These are phyloP conservation scores for Tachuris rubrigastra DNA, from an alignment of 2,113 vertebrate species.

Conservation along the genomic window DNA sequence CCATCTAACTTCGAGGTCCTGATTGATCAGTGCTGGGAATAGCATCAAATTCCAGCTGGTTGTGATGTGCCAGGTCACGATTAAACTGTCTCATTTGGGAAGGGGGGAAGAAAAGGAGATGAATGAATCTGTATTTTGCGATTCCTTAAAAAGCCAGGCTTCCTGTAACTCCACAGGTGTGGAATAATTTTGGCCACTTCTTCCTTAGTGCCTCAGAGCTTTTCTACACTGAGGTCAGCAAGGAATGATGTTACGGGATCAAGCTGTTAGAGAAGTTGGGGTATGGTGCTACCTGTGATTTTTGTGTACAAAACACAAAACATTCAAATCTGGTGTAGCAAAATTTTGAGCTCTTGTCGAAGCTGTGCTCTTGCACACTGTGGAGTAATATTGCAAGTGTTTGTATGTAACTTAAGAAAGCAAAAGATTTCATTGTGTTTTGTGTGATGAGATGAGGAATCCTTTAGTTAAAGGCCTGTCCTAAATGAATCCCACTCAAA, in stretches of 20 bases:
- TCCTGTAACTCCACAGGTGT: conserved; percentile 16
- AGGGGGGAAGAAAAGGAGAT: background rate
- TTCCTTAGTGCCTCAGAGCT: background rate
- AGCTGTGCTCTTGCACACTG: background rate
- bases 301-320: background rate
- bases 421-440: background rate
- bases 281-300: background rate
- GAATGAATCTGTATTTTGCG: background rate
- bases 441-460: background rate
- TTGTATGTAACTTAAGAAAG: background rate
- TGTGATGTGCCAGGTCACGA: conserved; percentile 50
- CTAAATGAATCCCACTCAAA: background rate
- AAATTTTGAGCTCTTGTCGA: background rate
- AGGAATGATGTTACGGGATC: background rate
- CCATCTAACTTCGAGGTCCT: conserved; percentile 23
- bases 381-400: background rate
- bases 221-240: background rate
- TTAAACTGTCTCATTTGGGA: conserved; percentile 18
- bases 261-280: background rate
- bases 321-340: background rate
- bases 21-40: conserved; percentile 59
- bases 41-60: conserved; percentile 41
- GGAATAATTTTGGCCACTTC: conserved; percentile 31
- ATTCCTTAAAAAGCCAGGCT: conserved; percentile 3
- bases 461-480: background rate